phyloP scores from a whole-genome alignment of 2,888 invertebrate genomes.

The Eretmocerus hayati region DNA sequence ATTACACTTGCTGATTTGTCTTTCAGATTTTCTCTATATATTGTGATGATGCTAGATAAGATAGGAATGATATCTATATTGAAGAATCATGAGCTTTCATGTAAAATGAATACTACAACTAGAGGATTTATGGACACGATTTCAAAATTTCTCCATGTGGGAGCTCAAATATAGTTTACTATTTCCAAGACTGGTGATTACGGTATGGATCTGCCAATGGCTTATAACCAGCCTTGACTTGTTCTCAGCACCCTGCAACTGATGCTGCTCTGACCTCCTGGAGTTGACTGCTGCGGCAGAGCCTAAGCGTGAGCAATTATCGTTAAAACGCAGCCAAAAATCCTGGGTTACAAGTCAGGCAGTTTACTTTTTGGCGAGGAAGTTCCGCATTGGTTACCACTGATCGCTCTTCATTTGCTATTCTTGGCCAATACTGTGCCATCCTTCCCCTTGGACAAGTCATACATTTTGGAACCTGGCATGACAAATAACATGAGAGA shows the following conservation, averaged over 20 bases:
- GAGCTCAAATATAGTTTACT: constrained; percentile 41
- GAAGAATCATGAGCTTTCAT: no score
- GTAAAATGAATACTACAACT: no score
- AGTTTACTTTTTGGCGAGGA: constrained; percentile 81
- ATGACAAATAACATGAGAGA: no score
- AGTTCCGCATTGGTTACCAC: constrained; percentile 79
- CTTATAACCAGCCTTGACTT: constrained; percentile 79
- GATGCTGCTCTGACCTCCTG: constrained; percentile 63
- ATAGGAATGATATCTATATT: no score
- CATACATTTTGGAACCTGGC: constrained; percentile 71
- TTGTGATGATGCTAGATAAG: no score
- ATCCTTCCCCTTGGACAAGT: constrained; percentile 91
- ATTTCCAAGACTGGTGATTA: constrained; percentile 58
- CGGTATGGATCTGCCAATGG: constrained; percentile 68
- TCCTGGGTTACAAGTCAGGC: constrained; percentile 60
- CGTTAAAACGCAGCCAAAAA: constrained; percentile 75
- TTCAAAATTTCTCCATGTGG: neutral
- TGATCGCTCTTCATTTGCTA: constrained; percentile 80
- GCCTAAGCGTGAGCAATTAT: constrained; percentile 88
- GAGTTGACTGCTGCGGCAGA: constrained; percentile 57
- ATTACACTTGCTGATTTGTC: neutral
- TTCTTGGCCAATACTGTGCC: constrained; percentile 87
- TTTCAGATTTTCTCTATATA: neutral
- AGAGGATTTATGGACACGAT: no score
- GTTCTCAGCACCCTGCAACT: constrained; percentile 62